Percentiles rank a stretch among this genome's conserved stretches.
Conservation (phyloP, 64 coral and sea anemone genomes). For the Acropora yongei region DNA sequence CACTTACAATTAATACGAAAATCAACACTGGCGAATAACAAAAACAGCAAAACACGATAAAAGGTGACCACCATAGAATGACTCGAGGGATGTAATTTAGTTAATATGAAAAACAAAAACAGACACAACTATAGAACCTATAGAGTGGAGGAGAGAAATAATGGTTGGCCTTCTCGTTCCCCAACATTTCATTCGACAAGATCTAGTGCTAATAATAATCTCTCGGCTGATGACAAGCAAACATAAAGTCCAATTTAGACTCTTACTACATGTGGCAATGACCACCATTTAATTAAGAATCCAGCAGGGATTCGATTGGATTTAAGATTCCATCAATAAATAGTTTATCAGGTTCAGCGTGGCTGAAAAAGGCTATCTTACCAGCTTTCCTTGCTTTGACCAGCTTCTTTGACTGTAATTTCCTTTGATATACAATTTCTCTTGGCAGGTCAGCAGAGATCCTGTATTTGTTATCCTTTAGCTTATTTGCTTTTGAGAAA, state of each 20-base stretch:
- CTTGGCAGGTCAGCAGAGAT: slow-evolving; percentile 18
- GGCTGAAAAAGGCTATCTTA: slow-evolving; percentile 50
- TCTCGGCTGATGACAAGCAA: neutral
- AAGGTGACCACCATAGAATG: neutral
- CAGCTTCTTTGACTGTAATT: slow-evolving; percentile 18
- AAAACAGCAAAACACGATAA: neutral
- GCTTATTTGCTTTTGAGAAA: neutral
- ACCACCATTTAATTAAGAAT: neutral
- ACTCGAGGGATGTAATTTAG: neutral
- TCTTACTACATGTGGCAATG: neutral
- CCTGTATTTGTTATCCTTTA: slow-evolving; percentile 20
- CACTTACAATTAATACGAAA: neutral
- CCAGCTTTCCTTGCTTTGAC: slow-evolving; percentile 38
- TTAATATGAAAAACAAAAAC: neutral
- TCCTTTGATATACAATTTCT: slow-evolving; percentile 31
- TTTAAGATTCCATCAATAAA: slow-evolving; percentile 21
- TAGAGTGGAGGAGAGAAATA: neutral
- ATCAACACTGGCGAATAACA: neutral
- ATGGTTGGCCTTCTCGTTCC: neutral
- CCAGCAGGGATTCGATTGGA: neutral
- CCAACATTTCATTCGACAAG: neutral
- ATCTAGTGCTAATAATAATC: neutral
- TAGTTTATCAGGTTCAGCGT: slow-evolving; percentile 45
- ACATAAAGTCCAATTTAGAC: neutral
- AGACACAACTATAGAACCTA: neutral